Conservation (phyloP, 1,140 invertebrate genomes). For the Drosophila ambigua region DNA sequence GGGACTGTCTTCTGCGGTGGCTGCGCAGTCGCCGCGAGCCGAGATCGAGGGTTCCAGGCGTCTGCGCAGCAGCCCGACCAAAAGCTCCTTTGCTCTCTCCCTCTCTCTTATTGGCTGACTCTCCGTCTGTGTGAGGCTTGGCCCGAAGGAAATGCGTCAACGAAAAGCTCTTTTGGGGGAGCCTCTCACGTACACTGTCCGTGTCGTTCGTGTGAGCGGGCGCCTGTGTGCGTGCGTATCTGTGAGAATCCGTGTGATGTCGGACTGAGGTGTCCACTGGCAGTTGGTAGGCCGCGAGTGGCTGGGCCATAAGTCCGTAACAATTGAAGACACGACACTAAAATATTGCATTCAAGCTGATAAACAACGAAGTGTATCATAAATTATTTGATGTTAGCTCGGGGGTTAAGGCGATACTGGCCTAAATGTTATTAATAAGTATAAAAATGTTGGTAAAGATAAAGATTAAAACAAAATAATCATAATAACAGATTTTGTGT, state of each 20-base stretch:
- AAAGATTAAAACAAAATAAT: neutral
- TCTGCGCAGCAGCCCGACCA: slow-evolving; percentile 30
- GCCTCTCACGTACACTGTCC: slow-evolving; percentile 62
- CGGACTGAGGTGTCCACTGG: neutral
- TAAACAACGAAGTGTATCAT: neutral
- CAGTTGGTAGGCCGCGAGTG: slow-evolving; percentile 43
- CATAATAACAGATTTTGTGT: neutral
- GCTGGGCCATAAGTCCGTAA: slow-evolving; percentile 39
- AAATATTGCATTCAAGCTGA: neutral
- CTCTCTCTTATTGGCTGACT: slow-evolving; percentile 1
- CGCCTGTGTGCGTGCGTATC: slow-evolving; percentile 39
- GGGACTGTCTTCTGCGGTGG: slow-evolving; percentile 47
- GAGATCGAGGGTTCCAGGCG: slow-evolving; percentile 30
- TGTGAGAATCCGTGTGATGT: slow-evolving; percentile 35
- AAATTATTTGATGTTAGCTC: too few species aligned
- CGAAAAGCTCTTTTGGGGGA: slow-evolving; percentile 45
- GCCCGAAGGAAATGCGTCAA: slow-evolving; percentile 59
- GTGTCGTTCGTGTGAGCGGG: slow-evolving; percentile 58
- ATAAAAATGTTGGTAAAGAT: neutral
- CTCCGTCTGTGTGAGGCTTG: slow-evolving; percentile 23
- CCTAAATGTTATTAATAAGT: neutral
- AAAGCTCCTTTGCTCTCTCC: slow-evolving; percentile 57
- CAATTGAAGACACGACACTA: neutral
- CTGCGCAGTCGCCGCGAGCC: slow-evolving; percentile 37
- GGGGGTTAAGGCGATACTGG: too few species aligned